Base-by-base conservation (phyloP, 1,140 invertebrate species). In the Bactericera cockerelli region DNA sequence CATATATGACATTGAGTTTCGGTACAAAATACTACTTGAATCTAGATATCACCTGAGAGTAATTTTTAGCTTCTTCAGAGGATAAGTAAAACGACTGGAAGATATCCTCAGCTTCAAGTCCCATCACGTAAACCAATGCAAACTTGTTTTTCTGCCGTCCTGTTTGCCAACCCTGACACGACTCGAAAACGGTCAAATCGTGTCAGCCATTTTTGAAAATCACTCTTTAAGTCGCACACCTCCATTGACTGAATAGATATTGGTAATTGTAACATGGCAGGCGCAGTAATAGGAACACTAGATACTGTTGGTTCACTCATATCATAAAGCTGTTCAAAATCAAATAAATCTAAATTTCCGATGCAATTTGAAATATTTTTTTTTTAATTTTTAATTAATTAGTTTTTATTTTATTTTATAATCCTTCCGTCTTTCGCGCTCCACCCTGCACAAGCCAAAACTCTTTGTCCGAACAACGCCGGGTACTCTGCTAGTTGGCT, bases 1-100 rank as follows among this genome's bases (percentile, higher is more conserved):
- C 64, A 54, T 61, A 64, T 11, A 62, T 62, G 3, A 63, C 57
- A 55, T 67, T 67, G 42, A 63, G 62, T 55, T 65, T 64, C n/a
- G 67, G 64, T 25, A 53, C 54, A 56, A 66, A 67, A 38, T 68
- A 49, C 4, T 8, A 6, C 19, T 49, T 49, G 42, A 49, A 49
- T n/a, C 22, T 4, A 16, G 4, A 4, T 6, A 49, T 16, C 22
- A 49, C 42, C 4, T 4, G 3, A 8, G n/a, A 6, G 42, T 49
- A 49, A 8, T 6, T 49, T 22, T 49, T 49, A 8, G n/a, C 22
- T 10, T 49, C 42, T 4, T 49, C 42, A 49, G n/a, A 8, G 4
- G 42, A 49, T 22, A 49, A n/a, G 3, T n/a, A 6, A 49, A 49
- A 49, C 6, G 42, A 49, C 3, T 16, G 8, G 22, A 49, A 49